Base-by-base conservation (phyloP, 2,113 vertebrate genomes). In the Vicugna pacos region DNA sequence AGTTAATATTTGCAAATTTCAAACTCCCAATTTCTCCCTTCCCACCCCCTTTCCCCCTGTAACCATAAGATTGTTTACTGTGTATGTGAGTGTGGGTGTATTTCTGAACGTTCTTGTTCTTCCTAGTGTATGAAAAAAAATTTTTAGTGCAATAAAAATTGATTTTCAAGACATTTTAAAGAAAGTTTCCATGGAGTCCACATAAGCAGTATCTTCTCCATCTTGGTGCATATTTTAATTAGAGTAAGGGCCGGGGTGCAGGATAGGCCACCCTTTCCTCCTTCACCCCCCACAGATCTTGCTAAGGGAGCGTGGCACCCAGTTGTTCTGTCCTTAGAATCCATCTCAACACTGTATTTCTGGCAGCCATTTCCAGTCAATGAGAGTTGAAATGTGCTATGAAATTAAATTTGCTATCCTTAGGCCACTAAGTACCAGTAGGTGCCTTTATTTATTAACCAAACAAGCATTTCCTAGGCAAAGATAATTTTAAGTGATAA, bases 91-190 rank as follows among this genome's bases (percentile, higher is more conserved):
- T 42, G 38, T 42, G 38, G 38, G 38, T 42, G 38, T 42, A 42
- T 42, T 42, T 42, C 38, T 42, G 38, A 56, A 9, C 12, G 0
- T 17, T 62, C 35, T n/a, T 38, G 11, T 35, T 82, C 17, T 70
- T 85, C 15, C 48, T 5, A 10, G 13, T 26, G 0, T 5, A 54
- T 81, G 72, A 56, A 38, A 32, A 73, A 8, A 32, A n/a, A 35
- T 79, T 69, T 48, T 67, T 85, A 32, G 38, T 89, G 17, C 48
- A 28, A 32, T n/a, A 62, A 46, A 93, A 80, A 56, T 16, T 64
- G 17, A 76, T 77, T 77, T 89, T 86, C 28, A 86, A 69, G 62
- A 82, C 89, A 80, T 77, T 77, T 89, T 86, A 22, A 86, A 69
- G 62, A 82, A 93, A 80, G 30, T 58, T 60, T 82, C 35, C 17